Evolutionary conservation across 1,140 invertebrate genomes (phyloP).

Genomic region (Danaus melanippus): DNA sequence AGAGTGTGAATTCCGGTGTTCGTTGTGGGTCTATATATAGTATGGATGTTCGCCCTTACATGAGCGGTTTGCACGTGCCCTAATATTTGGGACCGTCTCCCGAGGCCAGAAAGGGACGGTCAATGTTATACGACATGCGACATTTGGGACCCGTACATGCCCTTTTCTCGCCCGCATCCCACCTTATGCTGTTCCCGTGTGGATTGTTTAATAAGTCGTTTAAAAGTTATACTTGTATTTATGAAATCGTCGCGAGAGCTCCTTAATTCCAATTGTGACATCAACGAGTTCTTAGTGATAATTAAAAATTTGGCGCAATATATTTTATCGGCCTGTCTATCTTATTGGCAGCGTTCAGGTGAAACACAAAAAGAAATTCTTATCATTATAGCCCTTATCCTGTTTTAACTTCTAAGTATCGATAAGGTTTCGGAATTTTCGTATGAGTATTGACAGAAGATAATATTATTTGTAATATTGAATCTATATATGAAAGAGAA

Average conservation of each 20-base stretch:
- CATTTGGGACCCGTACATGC: conserved; percentile 23
- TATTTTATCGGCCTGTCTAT: neutral
- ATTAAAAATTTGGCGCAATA: no score
- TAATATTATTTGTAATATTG: conserved; percentile 10
- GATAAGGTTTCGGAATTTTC: conserved; percentile 14
- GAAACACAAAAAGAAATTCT: conserved; percentile 3
- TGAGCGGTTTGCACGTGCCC: conserved; percentile 24
- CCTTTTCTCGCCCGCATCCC: conserved; percentile 49
- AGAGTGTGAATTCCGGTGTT: conserved; percentile 17
- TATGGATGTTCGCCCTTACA: conserved; percentile 20
- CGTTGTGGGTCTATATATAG: conserved; percentile 50
- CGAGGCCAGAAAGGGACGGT: conserved; percentile 2
- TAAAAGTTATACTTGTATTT: neutral
- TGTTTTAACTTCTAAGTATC: conserved; percentile 8
- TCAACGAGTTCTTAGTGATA: no score
- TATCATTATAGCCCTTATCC: conserved; percentile 4
- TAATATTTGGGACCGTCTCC: conserved; percentile 31
- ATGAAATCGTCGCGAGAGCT: neutral
- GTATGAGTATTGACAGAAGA: conserved; percentile 8
- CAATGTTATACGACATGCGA: conserved; percentile 11
- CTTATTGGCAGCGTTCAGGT: neutral
- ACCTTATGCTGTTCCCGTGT: neutral
- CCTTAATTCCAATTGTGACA: neutral
- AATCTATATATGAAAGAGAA: no score
- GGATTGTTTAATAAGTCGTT: conserved; percentile 11